Evolutionary conservation across 2,113 vertebrate genomes (phyloP).

Genomic region (Sphyrna mokarran): DNA sequence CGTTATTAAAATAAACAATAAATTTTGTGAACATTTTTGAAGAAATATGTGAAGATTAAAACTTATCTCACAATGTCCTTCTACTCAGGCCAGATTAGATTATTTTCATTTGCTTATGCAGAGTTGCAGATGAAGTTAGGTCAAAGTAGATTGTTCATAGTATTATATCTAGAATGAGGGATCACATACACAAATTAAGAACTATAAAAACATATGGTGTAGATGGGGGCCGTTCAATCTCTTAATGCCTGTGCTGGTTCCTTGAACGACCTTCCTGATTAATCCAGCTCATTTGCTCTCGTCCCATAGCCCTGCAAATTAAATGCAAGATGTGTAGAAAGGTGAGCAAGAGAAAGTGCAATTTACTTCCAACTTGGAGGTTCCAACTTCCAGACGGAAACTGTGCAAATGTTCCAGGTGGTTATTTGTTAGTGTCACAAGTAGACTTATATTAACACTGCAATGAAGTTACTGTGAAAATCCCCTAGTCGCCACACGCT

Average conservation of each 20-base stretch:
- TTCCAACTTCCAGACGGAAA: background rate
- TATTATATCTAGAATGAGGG: background rate
- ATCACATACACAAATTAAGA: no score
- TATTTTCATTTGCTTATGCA: background rate
- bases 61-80: background rate
- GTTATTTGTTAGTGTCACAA: no score
- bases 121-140: background rate
- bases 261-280: background rate
- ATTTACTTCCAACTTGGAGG: no score
- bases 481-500: no score
- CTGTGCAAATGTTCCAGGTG: background rate
- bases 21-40: no score
- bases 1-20: no score
- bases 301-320: background rate
- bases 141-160: background rate
- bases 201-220: no score
- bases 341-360: background rate
- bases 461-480: no score
- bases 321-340: background rate
- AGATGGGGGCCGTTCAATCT: background rate
- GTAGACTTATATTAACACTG: no score
- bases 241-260: background rate
- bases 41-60: background rate
- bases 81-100: background rate
- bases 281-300: background rate